phyloP scores from a whole-genome alignment of 2,797 vertebrate species.

The Rhinogobio ventralis region DNA sequence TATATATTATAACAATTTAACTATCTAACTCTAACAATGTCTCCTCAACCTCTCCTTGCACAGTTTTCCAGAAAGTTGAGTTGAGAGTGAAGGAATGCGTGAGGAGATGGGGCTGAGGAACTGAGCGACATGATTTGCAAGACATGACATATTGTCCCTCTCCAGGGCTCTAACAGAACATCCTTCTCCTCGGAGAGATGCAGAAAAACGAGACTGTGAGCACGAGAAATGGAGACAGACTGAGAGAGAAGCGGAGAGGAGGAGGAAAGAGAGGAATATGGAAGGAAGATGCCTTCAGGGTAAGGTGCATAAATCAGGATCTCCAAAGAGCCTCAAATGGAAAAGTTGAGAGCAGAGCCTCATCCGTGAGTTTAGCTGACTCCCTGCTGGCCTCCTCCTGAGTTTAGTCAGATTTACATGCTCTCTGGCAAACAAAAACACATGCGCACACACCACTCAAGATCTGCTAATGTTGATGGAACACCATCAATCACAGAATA shows the following conservation, averaged over 20 bases:
- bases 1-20: background rate
- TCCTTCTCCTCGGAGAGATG: constrained; percentile 21
- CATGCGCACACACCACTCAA: background rate
- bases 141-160: constrained; percentile 47
- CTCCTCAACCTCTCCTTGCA: constrained; percentile 9
- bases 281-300: constrained; percentile 60
- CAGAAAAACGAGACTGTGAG: constrained; percentile 16
- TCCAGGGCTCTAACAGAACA: constrained; percentile 35
- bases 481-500: constrained; percentile 37
- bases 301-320: constrained; percentile 68
- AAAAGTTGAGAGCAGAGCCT: constrained; percentile 39
- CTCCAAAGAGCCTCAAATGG: constrained; percentile 56
- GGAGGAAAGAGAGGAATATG: constrained; percentile 44
- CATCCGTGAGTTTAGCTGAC: constrained; percentile 50
- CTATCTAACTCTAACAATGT: background rate
- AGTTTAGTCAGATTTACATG: constrained; percentile 55
- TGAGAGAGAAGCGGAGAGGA: constrained; percentile 7
- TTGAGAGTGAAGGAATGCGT: constrained; percentile 23
- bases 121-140: constrained; percentile 54
- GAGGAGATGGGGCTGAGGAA: constrained; percentile 26
- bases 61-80: constrained; percentile 32
- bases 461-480: constrained; percentile 18
- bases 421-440: constrained; percentile 6
- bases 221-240: background rate
- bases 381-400: constrained; percentile 54